These are phyloP conservation scores for Drosophila macrospina DNA, from an alignment of 2,888 invertebrate species.

Conservation along the genomic window DNA sequence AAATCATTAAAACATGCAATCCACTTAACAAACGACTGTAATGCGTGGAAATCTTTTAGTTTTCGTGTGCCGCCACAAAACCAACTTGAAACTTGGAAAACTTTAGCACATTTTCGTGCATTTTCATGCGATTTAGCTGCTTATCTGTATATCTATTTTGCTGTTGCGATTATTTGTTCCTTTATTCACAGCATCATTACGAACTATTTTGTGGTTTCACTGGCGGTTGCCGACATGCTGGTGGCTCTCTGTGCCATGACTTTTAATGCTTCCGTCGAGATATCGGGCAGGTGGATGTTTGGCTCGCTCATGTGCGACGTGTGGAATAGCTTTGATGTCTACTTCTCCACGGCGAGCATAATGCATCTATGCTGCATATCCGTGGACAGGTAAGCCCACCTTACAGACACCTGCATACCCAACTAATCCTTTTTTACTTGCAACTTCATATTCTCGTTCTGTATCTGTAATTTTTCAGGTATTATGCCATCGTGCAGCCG, in stretches of 20 bases:
- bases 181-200: slow-evolving; percentile 90
- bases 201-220: slow-evolving; percentile 97
- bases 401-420: not conserved
- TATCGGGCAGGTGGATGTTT: slow-evolving; percentile 94
- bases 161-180: slow-evolving; percentile 7
- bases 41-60: not conserved
- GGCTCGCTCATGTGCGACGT: slow-evolving; percentile 96
- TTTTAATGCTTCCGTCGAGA: slow-evolving; percentile 95
- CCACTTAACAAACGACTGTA: slow-evolving; percentile 47
- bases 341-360: slow-evolving; percentile 96
- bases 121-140: not conserved
- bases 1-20: slow-evolving; percentile 62
- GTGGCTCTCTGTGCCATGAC: slow-evolving; percentile 97
- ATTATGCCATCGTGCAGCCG: slow-evolving; percentile 96
- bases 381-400: slow-evolving; percentile 88
- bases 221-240: slow-evolving; percentile 97
- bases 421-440: too few species aligned
- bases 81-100: slow-evolving; percentile 26
- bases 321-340: slow-evolving; percentile 97
- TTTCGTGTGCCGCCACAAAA: too few species aligned
- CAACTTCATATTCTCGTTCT: not conserved
- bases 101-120: slow-evolving; percentile 19
- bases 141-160: slow-evolving; percentile 19
- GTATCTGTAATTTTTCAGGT: slow-evolving; percentile 85
- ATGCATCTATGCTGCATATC: slow-evolving; percentile 97